Evolutionary conservation across 2,888 invertebrate species (phyloP).

Genomic region (Philopedon plagiatum): DNA sequence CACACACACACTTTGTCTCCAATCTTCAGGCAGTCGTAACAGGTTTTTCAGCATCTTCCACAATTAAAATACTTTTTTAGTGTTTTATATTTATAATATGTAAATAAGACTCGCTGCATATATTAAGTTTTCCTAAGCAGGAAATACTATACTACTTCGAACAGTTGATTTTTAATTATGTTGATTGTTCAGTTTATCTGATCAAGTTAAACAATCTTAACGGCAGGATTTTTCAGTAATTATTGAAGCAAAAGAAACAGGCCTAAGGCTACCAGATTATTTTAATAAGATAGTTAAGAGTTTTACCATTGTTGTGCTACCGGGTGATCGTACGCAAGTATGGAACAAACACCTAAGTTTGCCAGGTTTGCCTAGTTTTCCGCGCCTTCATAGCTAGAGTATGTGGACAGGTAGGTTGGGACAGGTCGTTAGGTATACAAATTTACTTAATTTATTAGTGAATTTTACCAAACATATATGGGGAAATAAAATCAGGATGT

Average conservation of each 20-base stretch:
- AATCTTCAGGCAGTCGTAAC: conserved; percentile 23
- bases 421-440: too few relatives aligned
- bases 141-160: conserved; percentile 41
- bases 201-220: conserved; percentile 40
- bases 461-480: too few relatives aligned
- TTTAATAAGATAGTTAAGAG: conserved; percentile 37
- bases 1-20: conserved; percentile 26
- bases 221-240: conserved; percentile 39
- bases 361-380: too few relatives aligned
- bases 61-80: conserved; percentile 41
- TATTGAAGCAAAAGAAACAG: conserved; percentile 45
- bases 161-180: conserved; percentile 47
- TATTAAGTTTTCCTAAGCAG: conserved; percentile 36
- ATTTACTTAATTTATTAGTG: too few relatives aligned
- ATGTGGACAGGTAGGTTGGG: too few relatives aligned
- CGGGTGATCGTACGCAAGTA: not conserved
- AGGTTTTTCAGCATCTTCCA: conserved; percentile 35
- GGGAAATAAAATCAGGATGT: too few relatives aligned
- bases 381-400: too few relatives aligned
- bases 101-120: conserved; percentile 25
- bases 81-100: conserved; percentile 37
- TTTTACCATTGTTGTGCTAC: conserved; percentile 31
- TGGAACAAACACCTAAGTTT: too few relatives aligned
- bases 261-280: conserved; percentile 25
- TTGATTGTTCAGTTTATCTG: conserved; percentile 46